These are phyloP conservation scores for Garra rufa DNA, from an alignment of 2,113 vertebrate genomes.

Conservation along the genomic window DNA sequence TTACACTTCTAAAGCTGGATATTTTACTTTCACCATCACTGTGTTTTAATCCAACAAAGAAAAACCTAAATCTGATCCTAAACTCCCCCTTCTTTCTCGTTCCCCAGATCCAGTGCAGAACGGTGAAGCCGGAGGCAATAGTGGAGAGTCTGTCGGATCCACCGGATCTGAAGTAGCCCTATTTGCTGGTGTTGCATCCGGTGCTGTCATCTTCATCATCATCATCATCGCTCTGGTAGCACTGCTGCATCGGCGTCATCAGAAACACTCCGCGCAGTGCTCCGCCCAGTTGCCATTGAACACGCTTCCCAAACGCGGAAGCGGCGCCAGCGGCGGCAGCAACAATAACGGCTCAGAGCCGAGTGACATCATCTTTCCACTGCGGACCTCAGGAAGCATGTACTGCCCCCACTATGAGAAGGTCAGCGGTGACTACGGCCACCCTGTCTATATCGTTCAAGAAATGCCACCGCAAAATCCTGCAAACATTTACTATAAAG, in stretches of 20 bases:
- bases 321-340: conserved; percentile 72
- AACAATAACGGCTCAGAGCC: conserved; percentile 93
- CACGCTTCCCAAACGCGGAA: conserved; percentile 89
- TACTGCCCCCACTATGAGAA: conserved; percentile 97
- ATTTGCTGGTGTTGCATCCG: conserved; percentile 88
- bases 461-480: conserved; percentile 95
- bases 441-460: conserved; percentile 97
- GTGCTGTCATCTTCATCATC: conserved; percentile 86
- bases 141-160: conserved; percentile 81
- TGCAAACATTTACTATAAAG: conserved; percentile 98
- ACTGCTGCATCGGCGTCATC: conserved; percentile 80
- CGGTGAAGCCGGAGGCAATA: conserved; percentile 75
- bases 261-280: conserved; percentile 87
- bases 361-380: conserved; percentile 93
- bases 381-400: conserved; percentile 90
- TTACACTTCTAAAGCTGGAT: not conserved
- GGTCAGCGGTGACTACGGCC: conserved; percentile 93
- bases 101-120: conserved; percentile 48
- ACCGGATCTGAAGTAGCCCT: conserved; percentile 86
- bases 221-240: conserved; percentile 82
- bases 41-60: not conserved
- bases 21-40: not conserved
- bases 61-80: not conserved
- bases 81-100: conserved; percentile 30
- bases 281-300: conserved; percentile 88